Evolutionary conservation across 2,797 vertebrate genomes (phyloP).

Genomic region (Smutsia temminckii): DNA sequence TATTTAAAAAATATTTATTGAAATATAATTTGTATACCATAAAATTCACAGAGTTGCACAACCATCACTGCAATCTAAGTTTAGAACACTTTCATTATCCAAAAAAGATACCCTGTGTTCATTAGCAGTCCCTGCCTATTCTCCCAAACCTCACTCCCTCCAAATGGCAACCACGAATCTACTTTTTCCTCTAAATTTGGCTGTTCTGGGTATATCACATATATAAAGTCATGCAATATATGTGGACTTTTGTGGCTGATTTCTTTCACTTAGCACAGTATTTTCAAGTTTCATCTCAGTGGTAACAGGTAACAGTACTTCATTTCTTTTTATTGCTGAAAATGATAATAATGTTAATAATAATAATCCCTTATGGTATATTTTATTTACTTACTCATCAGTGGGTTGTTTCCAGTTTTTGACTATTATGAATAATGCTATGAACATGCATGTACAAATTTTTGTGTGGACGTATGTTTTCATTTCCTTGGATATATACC

Average conservation of each 20-base stretch:
- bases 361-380: background rate
- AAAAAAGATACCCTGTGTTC: background rate
- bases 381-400: conserved; percentile 32
- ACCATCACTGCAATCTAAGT: background rate
- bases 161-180: background rate
- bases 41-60: background rate
- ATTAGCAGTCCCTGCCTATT: background rate
- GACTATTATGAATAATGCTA: background rate
- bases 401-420: background rate
- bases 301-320: background rate
- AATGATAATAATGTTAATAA: background rate
- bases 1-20: background rate
- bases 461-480: background rate
- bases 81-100: background rate
- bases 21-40: background rate
- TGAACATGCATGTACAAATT: background rate
- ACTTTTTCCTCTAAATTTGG: background rate
- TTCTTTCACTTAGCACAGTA: conserved; percentile 3
- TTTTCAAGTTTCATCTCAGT: background rate
- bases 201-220: background rate
- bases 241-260: background rate
- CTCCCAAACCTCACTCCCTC: background rate
- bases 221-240: background rate
- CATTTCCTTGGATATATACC: background rate
- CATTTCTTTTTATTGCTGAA: background rate